Evolutionary conservation across 2,113 vertebrate species (phyloP), one percentile per base, ranked within the genome.

Genomic region (Verasper variegatus): DNA sequence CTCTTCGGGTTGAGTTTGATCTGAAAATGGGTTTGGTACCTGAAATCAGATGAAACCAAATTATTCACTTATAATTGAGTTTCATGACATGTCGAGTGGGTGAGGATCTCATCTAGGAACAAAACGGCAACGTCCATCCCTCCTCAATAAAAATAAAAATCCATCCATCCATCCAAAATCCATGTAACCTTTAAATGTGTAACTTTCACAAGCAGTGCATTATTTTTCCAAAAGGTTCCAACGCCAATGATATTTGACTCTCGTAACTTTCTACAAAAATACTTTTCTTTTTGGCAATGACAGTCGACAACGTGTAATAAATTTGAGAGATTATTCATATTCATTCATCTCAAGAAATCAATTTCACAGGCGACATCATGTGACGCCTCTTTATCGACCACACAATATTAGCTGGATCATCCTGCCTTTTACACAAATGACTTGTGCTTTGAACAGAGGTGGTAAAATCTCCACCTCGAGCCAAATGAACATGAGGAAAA

Each of bases 221-320:
- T 27, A 54, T 54, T 31, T 23, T 26, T 20, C 27, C n/a, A 66
- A 68, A 77, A 49, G 55, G 0, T 20, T 23, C 26, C 24, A 40
- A 15, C 45, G 35, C 40, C 37, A 45, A 57, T 63, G 8, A 70
- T 7, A 23, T 61, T 45, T 18, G 15, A 58, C 52, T 84, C 52
- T 84, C 47, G n/a, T 71, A 72, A 15, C 35, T 69, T 59, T 80
- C 64, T 86, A 87, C 64, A 90, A 92, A 92, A 90, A 89, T 84
- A 89, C 18, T 24, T 49, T 58, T 49, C 74, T 83, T 81, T 80
- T 81, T 83, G 80, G 72, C 79, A 83, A 83, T 84, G 23, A 47
- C 21, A 54, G 35, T 68, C 26, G 35, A 45, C 17, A 49, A 65
- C 20, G 54, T 57, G 35, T 67, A 59, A 55, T 47, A 65, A 63